Base-by-base conservation (phyloP, 2,797 vertebrate species). In the Tenualosa thibaudeaui region DNA sequence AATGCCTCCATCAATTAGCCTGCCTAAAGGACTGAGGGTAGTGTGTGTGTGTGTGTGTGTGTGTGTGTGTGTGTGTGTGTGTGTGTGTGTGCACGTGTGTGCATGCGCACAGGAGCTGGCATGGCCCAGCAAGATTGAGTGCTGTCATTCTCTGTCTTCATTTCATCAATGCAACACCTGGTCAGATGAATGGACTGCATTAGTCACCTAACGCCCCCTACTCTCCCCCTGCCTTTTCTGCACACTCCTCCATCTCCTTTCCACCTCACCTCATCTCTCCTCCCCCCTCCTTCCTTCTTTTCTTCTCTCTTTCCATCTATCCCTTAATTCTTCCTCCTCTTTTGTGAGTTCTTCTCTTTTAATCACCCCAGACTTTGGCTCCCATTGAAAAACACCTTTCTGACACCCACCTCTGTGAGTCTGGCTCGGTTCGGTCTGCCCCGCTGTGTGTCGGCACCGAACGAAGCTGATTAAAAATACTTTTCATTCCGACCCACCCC, bases 1-100 rank as follows among this genome's bases (percentile, higher is more conserved):
- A 93, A 86, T 91, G 91, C 88, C 86, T 83, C 85, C 91, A 91
- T 93, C 91, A 90, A 92, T 93, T 92, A 92, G 88, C 86, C 85
- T 88, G 54, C 81, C 71, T 81, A 89, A 43, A 49, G 84, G 50
- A 62, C 40, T 9, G 15, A 81, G 51, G 37, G 56, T 81, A 43
- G 60, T 26, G 22, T 62, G 60, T 12, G 0, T 68, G 26, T 37
- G 4, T 71, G 31, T 40, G 26, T 71, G 65, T 40, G 26, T 71
- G 65, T 40, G 26, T 71, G 65, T 17, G 10, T 71, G 65, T 17
- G 65, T 37, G 26, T 37, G 24, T 71, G 26, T 40, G 24, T 71
- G 65, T 40, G 65, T 71, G 65, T 71, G 24, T 37, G 65, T 40
- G 31, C 37, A 26, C 37, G 65, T 71, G 65, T 40, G 26, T 37